These are phyloP conservation scores for Amblyornis subalaris DNA, from an alignment of 2,113 vertebrate species.

Conservation along the genomic window DNA sequence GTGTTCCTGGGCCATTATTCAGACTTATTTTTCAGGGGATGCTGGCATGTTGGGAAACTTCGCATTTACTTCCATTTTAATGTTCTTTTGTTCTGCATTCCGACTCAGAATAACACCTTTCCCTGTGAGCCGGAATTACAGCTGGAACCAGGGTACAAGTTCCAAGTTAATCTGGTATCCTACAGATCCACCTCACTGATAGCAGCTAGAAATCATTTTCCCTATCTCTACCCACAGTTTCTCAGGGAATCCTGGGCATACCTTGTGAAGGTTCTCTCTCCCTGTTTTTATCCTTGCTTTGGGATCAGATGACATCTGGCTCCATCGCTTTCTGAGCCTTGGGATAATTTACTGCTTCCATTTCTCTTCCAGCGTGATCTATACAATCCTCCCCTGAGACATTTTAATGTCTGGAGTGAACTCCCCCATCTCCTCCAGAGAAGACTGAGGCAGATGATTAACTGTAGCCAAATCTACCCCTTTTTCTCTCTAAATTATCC, in stretches of 20 bases:
- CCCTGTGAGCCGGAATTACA: neutral
- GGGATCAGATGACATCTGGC: slow-evolving; percentile 26
- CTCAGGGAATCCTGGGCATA: neutral
- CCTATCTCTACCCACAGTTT: neutral
- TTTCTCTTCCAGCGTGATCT: slow-evolving; percentile 26
- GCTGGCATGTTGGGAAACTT: neutral
- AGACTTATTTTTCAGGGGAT: slow-evolving; percentile 29
- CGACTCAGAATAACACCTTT: neutral
- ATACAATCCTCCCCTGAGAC: slow-evolving; percentile 5
- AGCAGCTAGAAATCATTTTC: neutral
- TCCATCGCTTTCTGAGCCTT: neutral
- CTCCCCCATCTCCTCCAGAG: neutral
- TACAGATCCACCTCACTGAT: neutral
- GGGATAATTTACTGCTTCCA: slow-evolving; percentile 27
- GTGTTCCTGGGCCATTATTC: neutral
- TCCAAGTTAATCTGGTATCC: neutral
- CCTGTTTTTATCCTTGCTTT: neutral
- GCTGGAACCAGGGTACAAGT: neutral
- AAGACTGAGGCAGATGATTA: slow-evolving; percentile 33
- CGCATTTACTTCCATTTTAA: neutral
- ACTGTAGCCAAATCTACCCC: slow-evolving; percentile 4
- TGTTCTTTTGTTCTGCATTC: slow-evolving; percentile 18
- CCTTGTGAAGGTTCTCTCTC: neutral
- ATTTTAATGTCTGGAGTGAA: slow-evolving; percentile 17
- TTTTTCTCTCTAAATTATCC: slow-evolving; percentile 33